phyloP scores from a whole-genome alignment of 1,140 invertebrate genomes.

The Nomia melanderi region DNA sequence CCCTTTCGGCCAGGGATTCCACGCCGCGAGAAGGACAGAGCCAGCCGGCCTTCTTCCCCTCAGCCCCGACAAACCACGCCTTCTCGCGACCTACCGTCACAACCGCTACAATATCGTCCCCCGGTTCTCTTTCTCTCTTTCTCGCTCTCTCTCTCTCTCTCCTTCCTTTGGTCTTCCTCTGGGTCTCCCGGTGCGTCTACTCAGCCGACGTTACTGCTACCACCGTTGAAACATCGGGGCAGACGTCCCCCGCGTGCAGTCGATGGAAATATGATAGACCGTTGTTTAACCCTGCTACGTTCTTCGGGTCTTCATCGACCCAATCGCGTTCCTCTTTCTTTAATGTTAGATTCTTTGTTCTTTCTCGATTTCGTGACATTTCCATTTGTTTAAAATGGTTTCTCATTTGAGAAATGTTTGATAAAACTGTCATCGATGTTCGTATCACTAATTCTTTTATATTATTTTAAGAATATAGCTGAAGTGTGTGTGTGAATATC shows the following conservation, averaged over 20 bases:
- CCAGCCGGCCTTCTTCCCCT: slow-evolving; percentile 63
- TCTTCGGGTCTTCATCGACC: no score
- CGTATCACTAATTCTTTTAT: no score
- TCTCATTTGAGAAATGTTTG: no score
- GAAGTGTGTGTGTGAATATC: no score
- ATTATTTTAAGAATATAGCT: no score
- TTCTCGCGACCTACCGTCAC: slow-evolving; percentile 62
- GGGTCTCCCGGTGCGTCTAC: not conserved
- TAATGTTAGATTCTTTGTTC: no score
- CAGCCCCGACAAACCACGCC: slow-evolving; percentile 61
- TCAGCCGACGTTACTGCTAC: slow-evolving; percentile 13
- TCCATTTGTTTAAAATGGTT: no score
- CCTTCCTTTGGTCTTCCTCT: not conserved
- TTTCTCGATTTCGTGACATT: no score
- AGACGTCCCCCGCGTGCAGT: slow-evolving; percentile 46
- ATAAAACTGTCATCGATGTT: no score
- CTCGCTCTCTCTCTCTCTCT: slow-evolving; percentile 8
- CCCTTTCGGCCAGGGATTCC: slow-evolving; percentile 60
- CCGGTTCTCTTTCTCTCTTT: slow-evolving; percentile 19
- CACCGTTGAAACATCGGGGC: slow-evolving; percentile 33
- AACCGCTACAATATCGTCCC: slow-evolving; percentile 42
- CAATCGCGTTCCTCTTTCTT: no score
- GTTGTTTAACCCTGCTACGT: no score
- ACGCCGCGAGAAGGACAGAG: slow-evolving; percentile 47
- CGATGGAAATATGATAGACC: slow-evolving; percentile 69